Evolutionary conservation across 1,140 invertebrate genomes (phyloP).

Genomic region (Scylla paramamosain): DNA sequence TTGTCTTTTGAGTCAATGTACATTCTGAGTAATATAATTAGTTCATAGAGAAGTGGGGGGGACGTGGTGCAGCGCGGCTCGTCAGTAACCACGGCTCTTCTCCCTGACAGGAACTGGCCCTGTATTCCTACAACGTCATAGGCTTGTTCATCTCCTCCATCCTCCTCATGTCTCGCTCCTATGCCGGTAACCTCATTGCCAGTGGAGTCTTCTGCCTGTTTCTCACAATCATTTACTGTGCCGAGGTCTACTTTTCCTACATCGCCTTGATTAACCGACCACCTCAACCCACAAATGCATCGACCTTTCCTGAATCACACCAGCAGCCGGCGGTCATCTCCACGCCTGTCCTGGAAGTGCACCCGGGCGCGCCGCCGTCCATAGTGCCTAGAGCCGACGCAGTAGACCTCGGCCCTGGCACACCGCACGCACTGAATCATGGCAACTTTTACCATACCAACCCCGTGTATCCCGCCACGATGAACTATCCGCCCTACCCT

Average conservation of each 20-base stretch:
- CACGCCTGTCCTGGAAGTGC: background rate
- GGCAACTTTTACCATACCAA: background rate
- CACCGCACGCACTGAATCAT: no score
- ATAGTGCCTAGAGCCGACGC: background rate
- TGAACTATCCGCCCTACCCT: slow-evolving; percentile 46
- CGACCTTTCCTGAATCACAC: background rate
- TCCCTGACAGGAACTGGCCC: background rate
- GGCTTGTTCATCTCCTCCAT: slow-evolving; percentile 30
- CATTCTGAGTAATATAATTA: no score
- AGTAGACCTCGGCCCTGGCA: background rate
- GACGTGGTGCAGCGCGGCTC: no score
- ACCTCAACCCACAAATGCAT: no score
- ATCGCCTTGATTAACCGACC: background rate
- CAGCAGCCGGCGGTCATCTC: background rate
- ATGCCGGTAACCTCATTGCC: background rate
- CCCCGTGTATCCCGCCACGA: slow-evolving; percentile 22
- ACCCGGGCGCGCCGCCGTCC: background rate
- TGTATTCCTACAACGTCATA: slow-evolving; percentile 42
- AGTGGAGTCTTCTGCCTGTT: slow-evolving; percentile 52
- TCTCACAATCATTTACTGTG: slow-evolving; percentile 35
- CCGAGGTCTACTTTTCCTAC: slow-evolving; percentile 51
- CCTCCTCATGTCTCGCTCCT: background rate
- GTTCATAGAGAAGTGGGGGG: no score
- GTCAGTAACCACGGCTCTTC: no score
- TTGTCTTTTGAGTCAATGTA: no score